phyloP scores from a whole-genome alignment of 1,140 invertebrate species.

The Homalodisca vitripennis region DNA sequence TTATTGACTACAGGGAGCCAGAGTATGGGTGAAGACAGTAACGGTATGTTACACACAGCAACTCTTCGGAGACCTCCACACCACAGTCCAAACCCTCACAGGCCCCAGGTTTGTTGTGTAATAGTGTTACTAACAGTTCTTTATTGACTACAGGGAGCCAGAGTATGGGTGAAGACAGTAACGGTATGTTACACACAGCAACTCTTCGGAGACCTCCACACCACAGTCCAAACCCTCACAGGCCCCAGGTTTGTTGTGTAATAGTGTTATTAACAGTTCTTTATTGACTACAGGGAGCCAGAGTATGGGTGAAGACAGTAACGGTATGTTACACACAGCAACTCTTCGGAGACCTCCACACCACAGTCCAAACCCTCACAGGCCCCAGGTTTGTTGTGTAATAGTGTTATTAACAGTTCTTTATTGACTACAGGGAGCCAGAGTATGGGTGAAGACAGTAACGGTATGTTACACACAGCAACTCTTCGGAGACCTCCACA shows the following conservation, averaged over 20 bases:
- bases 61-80: slow-evolving; percentile 9
- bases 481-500: slow-evolving; percentile 9
- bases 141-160: too few species aligned
- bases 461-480: neutral
- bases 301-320: too few species aligned
- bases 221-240: slow-evolving; percentile 10
- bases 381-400: slow-evolving; percentile 4
- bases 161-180: too few species aligned
- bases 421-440: too few species aligned
- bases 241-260: slow-evolving; percentile 4
- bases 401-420: too few species aligned
- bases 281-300: too few species aligned
- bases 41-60: neutral
- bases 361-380: slow-evolving; percentile 10
- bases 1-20: too few species aligned
- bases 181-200: neutral
- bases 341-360: slow-evolving; percentile 9
- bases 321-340: neutral
- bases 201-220: slow-evolving; percentile 9
- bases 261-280: too few species aligned
- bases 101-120: slow-evolving; percentile 4
- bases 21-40: too few species aligned
- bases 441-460: too few species aligned
- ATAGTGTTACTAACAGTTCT: too few species aligned
- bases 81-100: slow-evolving; percentile 10